Base-by-base conservation (phyloP, 1,140 invertebrate species). In the Adelges cooleyi region DNA sequence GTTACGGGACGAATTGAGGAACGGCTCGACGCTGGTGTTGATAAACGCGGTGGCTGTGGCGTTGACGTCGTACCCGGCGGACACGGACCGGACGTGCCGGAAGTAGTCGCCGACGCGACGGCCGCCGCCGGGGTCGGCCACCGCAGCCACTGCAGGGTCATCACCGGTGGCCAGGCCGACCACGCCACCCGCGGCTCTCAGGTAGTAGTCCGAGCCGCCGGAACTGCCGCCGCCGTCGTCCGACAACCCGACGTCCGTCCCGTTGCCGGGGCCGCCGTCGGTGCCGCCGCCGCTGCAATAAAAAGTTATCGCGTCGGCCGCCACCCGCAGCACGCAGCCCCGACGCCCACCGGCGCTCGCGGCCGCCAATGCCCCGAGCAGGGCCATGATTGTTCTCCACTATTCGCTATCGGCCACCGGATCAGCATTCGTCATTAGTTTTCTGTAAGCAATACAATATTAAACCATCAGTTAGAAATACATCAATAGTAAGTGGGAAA, bases 281-380 rank as follows among this genome's bases (percentile, higher is more conserved):
- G 2, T 40, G 10, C 5, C 36, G 38, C 23, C 38, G 13, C 40
- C 54, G 17, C 54, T 40, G 25, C 54, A 62, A 20, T 62, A 62
- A n/a, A 62, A 29, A 11, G 54, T 46, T 62, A 62, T 46, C 25
- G 54, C 54, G 54, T 62, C 40, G 54, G 54, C 54, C 54, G 54
- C 54, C 42, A 46, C 54, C 40, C 54, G 54, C 23, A 62, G 54
- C 54, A 62, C 40, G 42, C 54, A 62, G 54, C 54, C 54, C 54
- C 27, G 54, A 40, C 40, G 42, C 11, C 54, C 42, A 18, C 40
- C 17, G 11, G 29, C 29, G 42, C 54, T 40, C 23, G 54, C 23
- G n/a, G 54, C 54, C 42, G 25, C 54, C 11, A 62, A 23, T 46
- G 54, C 54, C 23, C 54, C 54, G 54, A 62, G 54, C 54, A 62